Base-by-base conservation (phyloP, 2,888 invertebrate genomes). In the Trachelus stipa region DNA sequence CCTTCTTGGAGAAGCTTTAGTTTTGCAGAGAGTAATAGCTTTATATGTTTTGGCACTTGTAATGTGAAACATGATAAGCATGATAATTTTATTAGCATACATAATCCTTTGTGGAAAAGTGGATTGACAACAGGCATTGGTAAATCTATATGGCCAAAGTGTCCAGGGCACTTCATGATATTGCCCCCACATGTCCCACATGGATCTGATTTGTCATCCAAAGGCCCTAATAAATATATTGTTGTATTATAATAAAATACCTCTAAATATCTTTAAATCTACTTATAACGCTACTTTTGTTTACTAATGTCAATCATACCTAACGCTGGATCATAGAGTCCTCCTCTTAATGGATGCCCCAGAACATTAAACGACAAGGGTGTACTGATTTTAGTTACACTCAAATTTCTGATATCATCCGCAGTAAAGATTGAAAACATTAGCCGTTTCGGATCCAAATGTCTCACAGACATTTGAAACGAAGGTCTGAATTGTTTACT, bases 61-160 rank as follows among this genome's bases (percentile, higher is more conserved):
- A 97, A 91, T 84, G 92, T 93, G 83, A 92, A 94, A 89, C 98
- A 98, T 76, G 93, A 92, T 9, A 96, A 90, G 87, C 98, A 98
- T 33, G 94, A 93, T 1, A 95, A 92, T 81, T 94, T 93, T 76
- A 97, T 92, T 12, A 97, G 90, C 1, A 93, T 93, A 77, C 93
- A 94, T 31, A 98, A 92, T 40, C 94, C 93, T 87, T 95, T 95
- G 81, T 96, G 95, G 87, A 98, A 97, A 74, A 99, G 89, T 0
- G 99, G 99, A 93, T 99, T 99, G 79, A 97, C 95, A 0, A 98
- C 96, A 0, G 97, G 95, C 15, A 98, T 92, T 0, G 97, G 97
- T 1, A 99, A 92, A 83, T 96, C 96, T 81, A 99, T 98, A 89
- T 98, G 97, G 0, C 99, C 99, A 91, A 98, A 95, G 92, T 99